Percentiles rank a stretch among this genome's conserved stretches.
Evolutionary conservation across 2,113 vertebrate species (phyloP).

Genomic region (Pseudonaja textilis): DNA sequence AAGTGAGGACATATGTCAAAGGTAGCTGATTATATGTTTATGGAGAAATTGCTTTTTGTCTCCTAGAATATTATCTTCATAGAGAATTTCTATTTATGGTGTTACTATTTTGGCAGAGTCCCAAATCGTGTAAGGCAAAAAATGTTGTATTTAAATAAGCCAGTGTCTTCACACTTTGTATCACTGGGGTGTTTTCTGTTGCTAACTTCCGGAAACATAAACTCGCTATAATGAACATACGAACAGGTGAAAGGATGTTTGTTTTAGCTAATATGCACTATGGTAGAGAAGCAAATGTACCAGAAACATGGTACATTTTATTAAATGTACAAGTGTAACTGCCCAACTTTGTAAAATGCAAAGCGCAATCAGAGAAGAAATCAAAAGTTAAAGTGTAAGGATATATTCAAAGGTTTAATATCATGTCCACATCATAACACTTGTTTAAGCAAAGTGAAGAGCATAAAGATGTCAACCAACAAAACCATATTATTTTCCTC

Average conservation of each 20-base stretch:
- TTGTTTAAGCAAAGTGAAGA: background rate
- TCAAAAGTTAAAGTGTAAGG: background rate
- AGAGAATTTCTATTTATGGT: background rate
- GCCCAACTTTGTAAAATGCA: background rate
- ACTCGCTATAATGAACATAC: background rate
- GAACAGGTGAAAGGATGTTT: background rate
- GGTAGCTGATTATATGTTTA: constrained; percentile 40
- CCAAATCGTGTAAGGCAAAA: background rate
- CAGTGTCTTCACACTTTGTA: background rate
- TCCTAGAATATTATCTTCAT: constrained; percentile 14
- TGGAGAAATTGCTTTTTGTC: constrained; percentile 48
- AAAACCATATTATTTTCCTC: background rate
- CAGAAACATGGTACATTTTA: background rate
- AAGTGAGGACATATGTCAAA: constrained; percentile 57
- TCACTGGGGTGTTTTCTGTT: background rate
- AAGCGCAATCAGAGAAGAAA: background rate
- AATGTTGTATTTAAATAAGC: background rate
- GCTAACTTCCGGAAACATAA: background rate
- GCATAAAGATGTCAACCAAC: background rate
- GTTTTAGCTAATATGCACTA: background rate
- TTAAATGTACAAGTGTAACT: background rate
- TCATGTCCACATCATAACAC: background rate
- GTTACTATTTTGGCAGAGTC: background rate
- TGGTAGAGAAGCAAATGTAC: background rate
- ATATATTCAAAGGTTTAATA: background rate